Conservation (phyloP, 2,888 invertebrate species). For the Melolontha melolontha region DNA sequence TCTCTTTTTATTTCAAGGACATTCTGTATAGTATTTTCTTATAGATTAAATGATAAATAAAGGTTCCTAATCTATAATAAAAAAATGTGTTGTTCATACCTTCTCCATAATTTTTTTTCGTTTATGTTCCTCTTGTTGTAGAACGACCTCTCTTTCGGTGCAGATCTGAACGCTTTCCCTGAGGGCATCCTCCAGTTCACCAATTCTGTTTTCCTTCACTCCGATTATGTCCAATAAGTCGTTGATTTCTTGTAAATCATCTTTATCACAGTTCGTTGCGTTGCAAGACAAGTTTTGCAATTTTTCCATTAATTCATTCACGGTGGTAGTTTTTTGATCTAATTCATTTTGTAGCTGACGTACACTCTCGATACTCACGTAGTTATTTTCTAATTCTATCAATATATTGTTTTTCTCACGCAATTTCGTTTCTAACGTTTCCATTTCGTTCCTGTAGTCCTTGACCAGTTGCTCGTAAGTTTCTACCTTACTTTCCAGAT, state of each 20-base stretch:
- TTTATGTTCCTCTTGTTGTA: conserved; percentile 74
- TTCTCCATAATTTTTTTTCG: conserved; percentile 75
- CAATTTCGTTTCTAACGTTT: conserved; percentile 53
- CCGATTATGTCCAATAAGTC: conserved; percentile 70
- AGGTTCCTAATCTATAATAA: no score
- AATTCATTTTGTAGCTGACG: conserved; percentile 49
- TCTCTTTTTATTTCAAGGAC: no score
- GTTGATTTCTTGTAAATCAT: conserved; percentile 62
- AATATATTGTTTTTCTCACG: conserved; percentile 53
- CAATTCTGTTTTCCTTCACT: conserved; percentile 77
- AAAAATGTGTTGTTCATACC: conserved; percentile 65
- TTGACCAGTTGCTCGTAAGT: conserved; percentile 69
- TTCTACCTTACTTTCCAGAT: conserved; percentile 69
- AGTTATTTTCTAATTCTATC: conserved; percentile 50
- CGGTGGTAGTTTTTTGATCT: conserved; percentile 48
- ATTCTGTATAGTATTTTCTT: no score
- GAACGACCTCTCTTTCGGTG: conserved; percentile 75
- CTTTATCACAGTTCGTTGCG: conserved; percentile 30
- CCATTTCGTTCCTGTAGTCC: conserved; percentile 66
- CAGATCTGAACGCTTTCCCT: conserved; percentile 82
- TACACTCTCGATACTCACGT: conserved; percentile 50
- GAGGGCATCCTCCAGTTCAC: conserved; percentile 86
- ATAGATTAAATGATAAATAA: no score
- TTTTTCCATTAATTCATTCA: conserved; percentile 64
- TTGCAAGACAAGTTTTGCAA: conserved; percentile 69